These are phyloP conservation scores for Phalacrocorax brasilianus DNA, from an alignment of 2,113 vertebrate species.

Conservation along the genomic window DNA sequence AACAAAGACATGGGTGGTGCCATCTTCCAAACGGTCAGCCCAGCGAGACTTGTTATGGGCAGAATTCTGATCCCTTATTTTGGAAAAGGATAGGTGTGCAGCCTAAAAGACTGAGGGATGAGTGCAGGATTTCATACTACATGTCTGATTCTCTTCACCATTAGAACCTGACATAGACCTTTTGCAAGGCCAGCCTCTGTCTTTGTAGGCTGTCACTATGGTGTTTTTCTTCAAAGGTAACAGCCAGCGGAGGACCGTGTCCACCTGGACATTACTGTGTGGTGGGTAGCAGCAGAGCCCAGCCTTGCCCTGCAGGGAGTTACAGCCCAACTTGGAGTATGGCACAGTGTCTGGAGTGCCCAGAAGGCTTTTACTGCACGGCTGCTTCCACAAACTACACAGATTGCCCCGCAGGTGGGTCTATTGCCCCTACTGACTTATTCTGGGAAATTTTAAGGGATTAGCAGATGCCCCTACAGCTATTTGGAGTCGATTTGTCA, in stretches of 20 bases:
- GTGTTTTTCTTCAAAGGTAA: neutral
- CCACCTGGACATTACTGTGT: conserved; percentile 81
- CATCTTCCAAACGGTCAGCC: neutral
- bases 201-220: neutral
- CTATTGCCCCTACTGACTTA: neutral
- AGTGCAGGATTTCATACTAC: neutral
- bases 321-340: conserved; percentile 65
- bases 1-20: neutral
- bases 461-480: neutral
- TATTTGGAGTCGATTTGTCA: neutral
- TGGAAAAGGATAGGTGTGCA: neutral
- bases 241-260: conserved; percentile 72
- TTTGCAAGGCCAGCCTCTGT: neutral
- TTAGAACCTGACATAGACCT: too few relatives aligned
- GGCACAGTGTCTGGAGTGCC: conserved; percentile 49
- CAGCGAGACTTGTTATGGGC: neutral
- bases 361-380: conserved; percentile 61
- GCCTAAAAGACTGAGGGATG: neutral
- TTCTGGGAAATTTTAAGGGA: neutral
- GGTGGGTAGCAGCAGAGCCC: conserved; percentile 74
- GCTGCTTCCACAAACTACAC: conserved; percentile 15
- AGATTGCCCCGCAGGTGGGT: conserved; percentile 49
- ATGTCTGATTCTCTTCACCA: neutral
- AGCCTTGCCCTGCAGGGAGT: conserved; percentile 79
- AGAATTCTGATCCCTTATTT: neutral